A percentile compares a stretch with the other conserved stretches of the same genome.
These are phyloP conservation scores for Agrotis segetum DNA, from an alignment of 2,888 invertebrate species.

Conservation along the genomic window DNA sequence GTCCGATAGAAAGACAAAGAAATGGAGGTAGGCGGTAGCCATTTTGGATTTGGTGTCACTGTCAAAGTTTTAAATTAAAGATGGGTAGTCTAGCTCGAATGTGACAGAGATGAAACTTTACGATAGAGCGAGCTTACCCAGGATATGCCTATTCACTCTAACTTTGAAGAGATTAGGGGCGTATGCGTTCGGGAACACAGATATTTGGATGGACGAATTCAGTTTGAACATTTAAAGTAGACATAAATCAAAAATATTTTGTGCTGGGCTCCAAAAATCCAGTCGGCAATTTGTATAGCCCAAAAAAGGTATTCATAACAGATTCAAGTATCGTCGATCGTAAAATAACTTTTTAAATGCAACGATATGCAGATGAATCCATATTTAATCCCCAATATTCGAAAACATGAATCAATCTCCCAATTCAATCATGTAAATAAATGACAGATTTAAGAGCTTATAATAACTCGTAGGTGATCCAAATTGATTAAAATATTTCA, in stretches of 20 bases:
- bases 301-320: not conserved
- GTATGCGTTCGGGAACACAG: no score
- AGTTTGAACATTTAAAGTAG: constrained; percentile 9
- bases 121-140: no score
- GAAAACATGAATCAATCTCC: not conserved
- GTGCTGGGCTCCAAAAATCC: not conserved
- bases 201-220: not conserved
- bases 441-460: constrained; percentile 18
- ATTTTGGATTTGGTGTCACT: constrained; percentile 39
- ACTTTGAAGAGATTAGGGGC: no score
- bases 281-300: no score
- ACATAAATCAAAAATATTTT: not conserved
- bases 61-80: constrained; percentile 1
- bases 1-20: constrained; percentile 54
- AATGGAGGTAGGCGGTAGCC: constrained; percentile 23
- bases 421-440: constrained; percentile 18
- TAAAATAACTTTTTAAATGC: not conserved
- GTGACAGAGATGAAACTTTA: no score
- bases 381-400: not conserved
- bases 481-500: constrained; percentile 45
- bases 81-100: no score
- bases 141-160: no score
- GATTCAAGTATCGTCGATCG: not conserved
- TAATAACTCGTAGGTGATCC: constrained; percentile 18
- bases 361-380: not conserved